Base-by-base conservation (phyloP, 2,113 vertebrate genomes). In the Podarcis cretensis region DNA sequence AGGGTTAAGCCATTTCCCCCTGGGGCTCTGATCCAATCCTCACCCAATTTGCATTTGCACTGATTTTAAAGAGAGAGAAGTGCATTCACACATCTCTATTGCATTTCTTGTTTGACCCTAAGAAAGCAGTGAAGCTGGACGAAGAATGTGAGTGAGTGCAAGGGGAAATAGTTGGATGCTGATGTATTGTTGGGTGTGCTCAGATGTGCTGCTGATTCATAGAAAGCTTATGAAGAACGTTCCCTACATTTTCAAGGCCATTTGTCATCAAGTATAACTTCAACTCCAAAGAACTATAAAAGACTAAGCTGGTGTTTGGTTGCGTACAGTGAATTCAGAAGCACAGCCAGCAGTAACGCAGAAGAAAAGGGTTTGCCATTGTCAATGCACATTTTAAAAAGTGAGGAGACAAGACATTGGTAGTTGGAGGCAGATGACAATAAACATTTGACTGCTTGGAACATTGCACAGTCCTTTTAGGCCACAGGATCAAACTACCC, bases 91-190 rank as follows among this genome's bases (percentile, higher is more conserved):
- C 40, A 69, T 40, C 37, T 84, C 66, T 18, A 6, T 43, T 48
- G 27, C 40, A 73, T 43, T 12, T 54, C 30, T 73, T 73, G 30
- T 84, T n/a, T 84, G 66, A 40, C 40, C 9, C 14, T 4, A 18
- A 18, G 32, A 83, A 59, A 37, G 57, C 86, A 91, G 80, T 91
- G 68, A 37, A 65, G 16, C 59, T 37, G 0, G 35, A 0, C 84
- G 27, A 54, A 43, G 90, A 68, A 43, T 81, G 90, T 66, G 89
- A 87, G 88, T 76, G 89, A 87, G 88, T 71, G 87, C 83, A 87
- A 95, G 78, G 82, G 81, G 48, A 1, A 68, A 65, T 71, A 87
- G 48, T 20, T 84, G 30, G 86, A 89, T 83, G 74, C 81, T 83
- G 59, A 4, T 84, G 83, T 79, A 91, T 71, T 88, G n/a, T 63